phyloP scores from a whole-genome alignment of 2,888 invertebrate genomes.

The Parasteatoda lunata region DNA sequence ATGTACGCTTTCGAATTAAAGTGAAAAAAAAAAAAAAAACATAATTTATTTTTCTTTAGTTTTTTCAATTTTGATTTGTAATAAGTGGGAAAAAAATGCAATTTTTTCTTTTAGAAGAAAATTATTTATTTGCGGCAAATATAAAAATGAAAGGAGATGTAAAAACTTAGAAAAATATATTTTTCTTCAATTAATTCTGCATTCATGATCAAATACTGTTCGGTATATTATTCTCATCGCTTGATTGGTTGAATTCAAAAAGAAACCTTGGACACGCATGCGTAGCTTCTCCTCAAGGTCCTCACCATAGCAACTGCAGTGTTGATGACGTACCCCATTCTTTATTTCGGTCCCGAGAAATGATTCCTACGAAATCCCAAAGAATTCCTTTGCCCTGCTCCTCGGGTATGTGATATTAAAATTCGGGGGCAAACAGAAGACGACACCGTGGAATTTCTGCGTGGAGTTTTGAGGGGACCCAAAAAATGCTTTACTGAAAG shows the following conservation, averaged over 20 bases:
- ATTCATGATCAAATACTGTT: too few relatives aligned
- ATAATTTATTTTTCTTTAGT: too few relatives aligned
- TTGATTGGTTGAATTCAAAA: background rate
- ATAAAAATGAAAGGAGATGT: too few relatives aligned
- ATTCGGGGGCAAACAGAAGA: background rate
- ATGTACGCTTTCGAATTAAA: too few relatives aligned
- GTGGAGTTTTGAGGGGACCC: conserved; percentile 47
- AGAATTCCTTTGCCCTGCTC: conserved; percentile 2
- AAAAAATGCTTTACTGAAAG: conserved; percentile 56
- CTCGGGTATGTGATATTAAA: background rate
- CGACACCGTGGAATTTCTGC: conserved; percentile 58
- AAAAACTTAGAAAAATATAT: too few relatives aligned
- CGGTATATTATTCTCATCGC: background rate
- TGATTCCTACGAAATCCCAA: background rate
- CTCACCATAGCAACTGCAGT: conserved; percentile 40
- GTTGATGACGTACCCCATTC: conserved; percentile 40
- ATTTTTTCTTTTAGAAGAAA: too few relatives aligned
- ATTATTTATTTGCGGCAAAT: too few relatives aligned
- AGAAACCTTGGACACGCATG: conserved; percentile 13
- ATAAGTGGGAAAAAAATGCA: too few relatives aligned
- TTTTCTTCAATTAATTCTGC: too few relatives aligned
- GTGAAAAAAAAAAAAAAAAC: too few relatives aligned
- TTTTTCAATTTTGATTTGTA: too few relatives aligned
- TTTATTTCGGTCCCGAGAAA: conserved; percentile 7
- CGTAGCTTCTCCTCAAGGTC: conserved; percentile 43